These are phyloP conservation scores for Setophaga petechia DNA, from an alignment of 2,113 vertebrate species.

Conservation along the genomic window DNA sequence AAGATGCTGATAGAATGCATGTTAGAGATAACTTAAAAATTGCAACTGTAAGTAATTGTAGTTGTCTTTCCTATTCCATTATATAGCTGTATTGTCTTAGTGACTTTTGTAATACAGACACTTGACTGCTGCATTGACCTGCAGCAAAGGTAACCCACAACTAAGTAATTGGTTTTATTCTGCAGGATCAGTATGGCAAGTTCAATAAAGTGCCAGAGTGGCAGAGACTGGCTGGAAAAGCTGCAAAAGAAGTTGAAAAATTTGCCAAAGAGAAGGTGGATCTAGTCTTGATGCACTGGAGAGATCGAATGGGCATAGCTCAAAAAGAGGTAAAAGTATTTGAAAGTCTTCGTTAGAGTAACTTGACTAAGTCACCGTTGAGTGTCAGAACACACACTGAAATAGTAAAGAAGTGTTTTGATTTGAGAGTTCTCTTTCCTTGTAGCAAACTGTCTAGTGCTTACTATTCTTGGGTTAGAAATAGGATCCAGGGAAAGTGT, in stretches of 20 bases:
- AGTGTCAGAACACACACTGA: not conserved
- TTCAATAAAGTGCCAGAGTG: slow-evolving; percentile 95
- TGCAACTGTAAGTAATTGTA: slow-evolving; percentile 83
- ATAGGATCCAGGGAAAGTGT: not conserved
- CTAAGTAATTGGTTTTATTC: not conserved
- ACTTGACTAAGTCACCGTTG: not conserved
- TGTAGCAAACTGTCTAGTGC: not conserved
- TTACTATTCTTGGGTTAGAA: not conserved
- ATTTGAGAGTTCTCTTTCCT: not conserved
- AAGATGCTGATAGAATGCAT: slow-evolving; percentile 95
- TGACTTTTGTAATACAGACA: not conserved
- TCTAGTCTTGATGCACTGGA: slow-evolving; percentile 96
- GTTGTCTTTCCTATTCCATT: not conserved
- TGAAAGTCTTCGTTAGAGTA: not conserved
- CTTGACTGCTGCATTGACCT: not conserved
- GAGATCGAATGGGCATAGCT: slow-evolving; percentile 97
- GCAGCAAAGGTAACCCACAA: not conserved
- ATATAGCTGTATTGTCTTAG: not conserved
- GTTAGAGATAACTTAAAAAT: slow-evolving; percentile 97
- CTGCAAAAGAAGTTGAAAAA: slow-evolving; percentile 98
- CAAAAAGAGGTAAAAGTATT: slow-evolving; percentile 92
- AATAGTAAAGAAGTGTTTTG: not conserved
- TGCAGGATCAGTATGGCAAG: slow-evolving; percentile 92
- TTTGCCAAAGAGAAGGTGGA: slow-evolving; percentile 99
- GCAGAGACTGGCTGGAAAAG: slow-evolving; percentile 96